Conservation (phyloP, 2,113 vertebrate genomes). For the Chaenogobius annularis region DNA sequence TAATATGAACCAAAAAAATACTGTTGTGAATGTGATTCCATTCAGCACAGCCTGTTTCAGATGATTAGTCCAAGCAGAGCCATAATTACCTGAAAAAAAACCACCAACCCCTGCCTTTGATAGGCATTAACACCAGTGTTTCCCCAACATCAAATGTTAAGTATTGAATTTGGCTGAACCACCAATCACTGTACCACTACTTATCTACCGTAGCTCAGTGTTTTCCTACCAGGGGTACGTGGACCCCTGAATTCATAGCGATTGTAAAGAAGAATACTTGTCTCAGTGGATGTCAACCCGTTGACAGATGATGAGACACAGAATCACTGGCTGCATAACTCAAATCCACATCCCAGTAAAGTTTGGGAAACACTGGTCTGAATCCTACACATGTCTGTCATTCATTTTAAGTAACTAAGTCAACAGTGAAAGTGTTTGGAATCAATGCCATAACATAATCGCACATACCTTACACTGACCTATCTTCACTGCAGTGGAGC, state of each 20-base stretch:
- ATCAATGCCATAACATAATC: slow-evolving; percentile 40
- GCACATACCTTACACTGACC: slow-evolving; percentile 19
- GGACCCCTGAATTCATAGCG: neutral
- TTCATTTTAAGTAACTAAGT: neutral
- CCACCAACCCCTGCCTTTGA: slow-evolving; percentile 37
- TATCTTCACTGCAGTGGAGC: slow-evolving; percentile 42
- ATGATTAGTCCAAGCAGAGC: slow-evolving; percentile 14
- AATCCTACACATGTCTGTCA: slow-evolving; percentile 14
- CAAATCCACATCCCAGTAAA: neutral
- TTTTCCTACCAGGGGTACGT: no score
- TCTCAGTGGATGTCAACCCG: neutral
- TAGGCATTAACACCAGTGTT: slow-evolving; percentile 9
- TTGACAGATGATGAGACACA: neutral
- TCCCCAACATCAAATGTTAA: neutral
- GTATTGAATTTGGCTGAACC: neutral
- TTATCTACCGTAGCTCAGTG: neutral
- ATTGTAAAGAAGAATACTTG: neutral
- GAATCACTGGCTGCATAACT: no score
- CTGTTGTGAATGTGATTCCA: slow-evolving; percentile 53
- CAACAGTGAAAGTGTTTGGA: slow-evolving; percentile 5
- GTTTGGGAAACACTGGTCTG: slow-evolving; percentile 12
- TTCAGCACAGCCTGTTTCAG: slow-evolving; percentile 43
- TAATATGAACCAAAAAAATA: slow-evolving; percentile 51
- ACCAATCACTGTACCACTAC: neutral
- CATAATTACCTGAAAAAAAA: slow-evolving; percentile 2